phyloP scores from a whole-genome alignment of 1,140 invertebrate genomes.

The Drosophila carrolli region DNA sequence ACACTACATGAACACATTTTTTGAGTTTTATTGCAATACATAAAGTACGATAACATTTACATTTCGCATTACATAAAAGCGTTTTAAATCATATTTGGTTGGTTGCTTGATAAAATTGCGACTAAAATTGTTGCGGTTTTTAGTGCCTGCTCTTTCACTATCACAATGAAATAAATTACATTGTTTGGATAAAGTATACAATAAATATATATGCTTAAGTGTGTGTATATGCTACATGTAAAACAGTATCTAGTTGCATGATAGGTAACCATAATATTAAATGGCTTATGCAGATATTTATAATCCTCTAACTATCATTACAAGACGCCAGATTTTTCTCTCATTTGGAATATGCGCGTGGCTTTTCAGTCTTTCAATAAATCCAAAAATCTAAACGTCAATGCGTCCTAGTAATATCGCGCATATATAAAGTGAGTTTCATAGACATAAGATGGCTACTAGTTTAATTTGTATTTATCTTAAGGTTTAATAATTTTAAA shows the following conservation, averaged over 20 bases:
- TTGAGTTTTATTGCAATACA: slow-evolving; percentile 67
- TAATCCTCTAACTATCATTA: slow-evolving; percentile 59
- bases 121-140: slow-evolving; percentile 70
- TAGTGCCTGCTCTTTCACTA: slow-evolving; percentile 63
- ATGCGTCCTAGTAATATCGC: slow-evolving; percentile 32
- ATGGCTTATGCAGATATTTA: slow-evolving; percentile 37
- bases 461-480: slow-evolving; percentile 9
- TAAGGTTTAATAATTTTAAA: slow-evolving; percentile 16
- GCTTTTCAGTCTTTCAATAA: slow-evolving; percentile 76
- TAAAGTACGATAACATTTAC: slow-evolving; percentile 74
- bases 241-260: slow-evolving; percentile 67
- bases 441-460: slow-evolving; percentile 1
- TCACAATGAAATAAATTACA: slow-evolving; percentile 78
- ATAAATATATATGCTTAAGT: slow-evolving; percentile 48
- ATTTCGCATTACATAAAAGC: slow-evolving; percentile 75
- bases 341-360: slow-evolving; percentile 65
- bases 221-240: slow-evolving; percentile 43
- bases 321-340: slow-evolving; percentile 52
- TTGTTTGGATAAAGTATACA: slow-evolving; percentile 63
- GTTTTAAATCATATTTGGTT: slow-evolving; percentile 45
- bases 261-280: slow-evolving; percentile 56
- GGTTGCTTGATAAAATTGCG: slow-evolving; percentile 54
- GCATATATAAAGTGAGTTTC: slow-evolving; percentile 13
- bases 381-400: slow-evolving; percentile 62
- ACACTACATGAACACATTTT: slow-evolving; percentile 74